phyloP scores from a whole-genome alignment of 2,797 vertebrate species.

The Valencia hispanica region DNA sequence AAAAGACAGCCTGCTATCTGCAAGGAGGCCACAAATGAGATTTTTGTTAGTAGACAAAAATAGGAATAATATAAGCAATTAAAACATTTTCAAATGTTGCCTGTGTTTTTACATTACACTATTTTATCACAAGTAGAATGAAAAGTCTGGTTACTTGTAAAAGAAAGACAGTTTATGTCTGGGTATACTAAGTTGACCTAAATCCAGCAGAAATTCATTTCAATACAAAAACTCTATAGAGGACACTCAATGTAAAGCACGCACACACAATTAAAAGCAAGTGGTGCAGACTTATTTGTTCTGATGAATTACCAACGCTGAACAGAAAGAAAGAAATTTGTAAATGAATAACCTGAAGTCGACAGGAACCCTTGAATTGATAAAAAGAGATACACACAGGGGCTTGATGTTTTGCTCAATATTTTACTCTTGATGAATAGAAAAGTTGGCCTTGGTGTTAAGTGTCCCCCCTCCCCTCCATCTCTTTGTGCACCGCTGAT shows the following conservation, averaged over 20 bases:
- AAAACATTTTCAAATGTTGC: not conserved
- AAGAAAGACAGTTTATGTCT: not conserved
- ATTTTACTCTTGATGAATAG: conserved; percentile 44
- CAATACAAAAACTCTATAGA: not conserved
- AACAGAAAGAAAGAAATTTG: conserved; percentile 18
- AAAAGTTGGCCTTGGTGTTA: conserved; percentile 39
- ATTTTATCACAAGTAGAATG: no score
- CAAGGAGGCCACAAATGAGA: no score
- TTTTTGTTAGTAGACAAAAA: no score
- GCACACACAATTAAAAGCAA: conserved; percentile 5
- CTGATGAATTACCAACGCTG: not conserved
- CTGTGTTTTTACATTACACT: no score
- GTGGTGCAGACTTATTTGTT: not conserved
- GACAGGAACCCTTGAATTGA: not conserved
- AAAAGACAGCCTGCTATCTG: no score
- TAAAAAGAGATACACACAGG: not conserved
- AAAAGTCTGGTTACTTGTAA: not conserved
- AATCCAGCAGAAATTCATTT: not conserved
- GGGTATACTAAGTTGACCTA: not conserved
- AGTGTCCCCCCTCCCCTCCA: conserved; percentile 4
- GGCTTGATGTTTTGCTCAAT: conserved; percentile 11
- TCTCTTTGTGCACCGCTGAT: conserved; percentile 36
- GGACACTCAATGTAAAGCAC: not conserved
- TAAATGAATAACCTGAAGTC: conserved; percentile 3
- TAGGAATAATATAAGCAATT: not conserved